Evolutionary conservation across 2,888 invertebrate genomes (phyloP).

Genomic region (Anodontia alba): DNA sequence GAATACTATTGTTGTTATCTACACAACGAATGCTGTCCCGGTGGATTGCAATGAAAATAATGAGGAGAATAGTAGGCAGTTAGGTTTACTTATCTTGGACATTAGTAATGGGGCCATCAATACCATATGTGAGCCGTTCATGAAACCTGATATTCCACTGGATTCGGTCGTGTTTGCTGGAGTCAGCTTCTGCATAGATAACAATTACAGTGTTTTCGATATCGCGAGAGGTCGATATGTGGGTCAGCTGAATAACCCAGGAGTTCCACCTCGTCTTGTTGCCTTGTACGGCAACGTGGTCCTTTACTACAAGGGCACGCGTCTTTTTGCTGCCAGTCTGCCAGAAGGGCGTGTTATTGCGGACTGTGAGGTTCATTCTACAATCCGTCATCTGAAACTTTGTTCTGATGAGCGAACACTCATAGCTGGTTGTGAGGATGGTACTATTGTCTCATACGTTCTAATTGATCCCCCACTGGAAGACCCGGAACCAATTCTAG

Average conservation of each 20-base stretch:
- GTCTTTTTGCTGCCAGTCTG: constrained; percentile 71
- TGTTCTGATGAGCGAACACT: constrained; percentile 81
- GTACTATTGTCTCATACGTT: constrained; percentile 80
- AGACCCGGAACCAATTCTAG: constrained; percentile 53
- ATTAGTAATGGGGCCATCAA: constrained; percentile 77
- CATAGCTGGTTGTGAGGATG: constrained; percentile 82
- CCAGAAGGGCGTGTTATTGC: constrained; percentile 74
- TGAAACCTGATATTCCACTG: constrained; percentile 67
- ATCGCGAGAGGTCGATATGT: constrained; percentile 69
- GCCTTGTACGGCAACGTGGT: constrained; percentile 76
- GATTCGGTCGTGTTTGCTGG: constrained; percentile 76
- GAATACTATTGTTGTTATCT: constrained; percentile 76
- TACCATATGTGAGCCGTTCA: constrained; percentile 77
- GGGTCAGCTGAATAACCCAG: constrained; percentile 63
- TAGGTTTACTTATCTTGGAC: constrained; percentile 78
- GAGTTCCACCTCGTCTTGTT: constrained; percentile 67
- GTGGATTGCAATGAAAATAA: constrained; percentile 44
- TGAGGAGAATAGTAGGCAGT: constrained; percentile 29
- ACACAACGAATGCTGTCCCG: constrained; percentile 55
- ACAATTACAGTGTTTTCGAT: constrained; percentile 77
- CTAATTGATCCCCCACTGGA: constrained; percentile 75
- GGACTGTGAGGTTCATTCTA: constrained; percentile 77
- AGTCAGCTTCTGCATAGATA: constrained; percentile 79
- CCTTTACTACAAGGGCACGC: constrained; percentile 70
- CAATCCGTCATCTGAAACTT: constrained; percentile 72